phyloP scores from a whole-genome alignment of 2,797 vertebrate species.

The Enteromius mattozi region DNA sequence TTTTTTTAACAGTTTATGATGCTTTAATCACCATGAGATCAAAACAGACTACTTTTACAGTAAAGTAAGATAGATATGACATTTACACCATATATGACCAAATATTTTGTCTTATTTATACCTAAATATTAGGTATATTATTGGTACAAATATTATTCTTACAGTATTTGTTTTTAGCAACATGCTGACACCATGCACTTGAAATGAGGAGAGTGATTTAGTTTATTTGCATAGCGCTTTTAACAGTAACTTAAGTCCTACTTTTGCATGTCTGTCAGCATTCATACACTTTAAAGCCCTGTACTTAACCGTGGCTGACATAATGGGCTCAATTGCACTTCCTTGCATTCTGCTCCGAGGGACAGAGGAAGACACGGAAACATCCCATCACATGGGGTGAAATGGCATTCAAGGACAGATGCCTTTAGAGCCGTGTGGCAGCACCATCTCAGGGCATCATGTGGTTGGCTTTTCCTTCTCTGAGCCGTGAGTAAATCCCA shows the following conservation, averaged over 20 bases:
- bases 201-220: not conserved
- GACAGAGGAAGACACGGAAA: slow-evolving; percentile 58
- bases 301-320: slow-evolving; percentile 76
- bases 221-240: not conserved
- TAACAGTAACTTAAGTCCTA: not conserved
- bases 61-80: not conserved
- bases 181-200: not conserved
- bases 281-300: not conserved
- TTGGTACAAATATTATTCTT: not conserved
- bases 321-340: slow-evolving; percentile 75
- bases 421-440: not conserved
- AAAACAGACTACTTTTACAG: not conserved
- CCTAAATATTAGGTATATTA: not conserved
- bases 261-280: not conserved
- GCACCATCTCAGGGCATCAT: not conserved
- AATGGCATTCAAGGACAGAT: not conserved
- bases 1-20: slow-evolving; percentile 22
- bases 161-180: not conserved
- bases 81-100: not conserved
- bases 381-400: not conserved
- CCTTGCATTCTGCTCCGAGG: slow-evolving; percentile 61
- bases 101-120: not conserved
- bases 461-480: not conserved
- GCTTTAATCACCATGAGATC: not conserved
- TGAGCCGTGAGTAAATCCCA: not conserved